Base-by-base conservation (phyloP, 1,140 invertebrate genomes). In the Aricia agestis region DNA sequence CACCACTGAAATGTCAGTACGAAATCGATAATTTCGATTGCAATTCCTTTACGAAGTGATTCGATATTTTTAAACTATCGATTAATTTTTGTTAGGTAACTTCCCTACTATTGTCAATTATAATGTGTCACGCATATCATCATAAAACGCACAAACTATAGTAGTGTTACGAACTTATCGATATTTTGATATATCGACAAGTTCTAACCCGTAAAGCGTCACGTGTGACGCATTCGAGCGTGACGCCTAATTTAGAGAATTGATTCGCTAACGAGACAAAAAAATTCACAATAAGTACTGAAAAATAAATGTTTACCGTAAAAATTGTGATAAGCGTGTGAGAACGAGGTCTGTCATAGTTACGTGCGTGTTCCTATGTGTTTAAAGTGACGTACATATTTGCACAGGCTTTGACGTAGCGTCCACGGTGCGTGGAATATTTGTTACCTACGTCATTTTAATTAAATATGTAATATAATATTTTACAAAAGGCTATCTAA, bases 341-440 rank as follows among this genome's bases (percentile, higher is more conserved):
- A 63, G 77, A 79, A 73, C 45, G 57, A 66, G 66, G 66, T 67
- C 67, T 71, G 67, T 77, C 58, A 75, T 70, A 57, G 70, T 63
- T 19, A 63, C 70, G 69, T 72, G 71, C 71, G 76, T 72, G 66
- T 71, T 76, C 59, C 76, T 68, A 75, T 77, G 76, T 76, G 70
- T 76, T 76, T 58, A 74, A 66, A 72, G 75, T 81, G 80, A 85
- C 84, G 84, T 84, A 71, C 32, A 52, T 86, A 85, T 87, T 87
- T 86, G 83, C 67, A 66, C 67, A 74, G 73, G 71, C 17, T 72
- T 82, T 83, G 83, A 89, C 84, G 87, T 84, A 83, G 69, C 42
- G 63, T 57, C 32, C 59, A 19, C 6, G n/a, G 58, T 18, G n/a
- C 58, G 85, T 84, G 86, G 86, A 86, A 85, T 72, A 81, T 87